Evolutionary conservation across 2,113 vertebrate species (phyloP).

Genomic region (Craseonycteris thonglongyai): DNA sequence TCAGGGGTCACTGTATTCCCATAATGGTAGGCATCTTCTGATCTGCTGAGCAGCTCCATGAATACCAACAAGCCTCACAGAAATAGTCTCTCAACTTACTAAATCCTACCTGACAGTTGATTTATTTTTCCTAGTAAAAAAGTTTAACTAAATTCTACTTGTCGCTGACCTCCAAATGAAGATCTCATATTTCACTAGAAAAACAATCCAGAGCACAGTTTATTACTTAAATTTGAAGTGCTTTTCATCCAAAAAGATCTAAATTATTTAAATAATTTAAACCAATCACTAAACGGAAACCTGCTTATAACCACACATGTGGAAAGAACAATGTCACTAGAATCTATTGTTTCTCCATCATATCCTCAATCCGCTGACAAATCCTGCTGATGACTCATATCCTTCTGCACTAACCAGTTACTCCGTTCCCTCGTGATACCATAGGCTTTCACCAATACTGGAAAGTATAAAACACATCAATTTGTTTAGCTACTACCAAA

Average conservation of each 20-base stretch:
- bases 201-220: neutral
- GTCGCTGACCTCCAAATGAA: constrained; percentile 14
- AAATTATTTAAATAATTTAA: constrained; percentile 42
- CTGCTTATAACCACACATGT: constrained; percentile 63
- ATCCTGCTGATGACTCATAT: constrained; percentile 75
- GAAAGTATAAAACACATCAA: constrained; percentile 40
- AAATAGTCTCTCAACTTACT: neutral
- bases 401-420: constrained; percentile 65
- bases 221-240: neutral
- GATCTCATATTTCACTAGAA: neutral
- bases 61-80: constrained; percentile 15
- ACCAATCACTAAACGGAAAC: constrained; percentile 51
- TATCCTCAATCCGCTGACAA: constrained; percentile 70
- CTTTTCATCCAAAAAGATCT: constrained; percentile 16
- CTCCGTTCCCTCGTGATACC: constrained; percentile 27
- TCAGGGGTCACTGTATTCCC: neutral
- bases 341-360: constrained; percentile 71
- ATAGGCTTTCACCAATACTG: constrained; percentile 37
- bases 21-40: neutral
- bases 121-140: constrained; percentile 8
- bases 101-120: constrained; percentile 14
- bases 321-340: constrained; percentile 70
- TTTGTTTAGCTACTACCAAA: constrained; percentile 46
- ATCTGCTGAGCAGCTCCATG: neutral
- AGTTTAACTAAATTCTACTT: constrained; percentile 1